phyloP scores from a whole-genome alignment of 2,113 vertebrate species.

The Nestor notabilis region DNA sequence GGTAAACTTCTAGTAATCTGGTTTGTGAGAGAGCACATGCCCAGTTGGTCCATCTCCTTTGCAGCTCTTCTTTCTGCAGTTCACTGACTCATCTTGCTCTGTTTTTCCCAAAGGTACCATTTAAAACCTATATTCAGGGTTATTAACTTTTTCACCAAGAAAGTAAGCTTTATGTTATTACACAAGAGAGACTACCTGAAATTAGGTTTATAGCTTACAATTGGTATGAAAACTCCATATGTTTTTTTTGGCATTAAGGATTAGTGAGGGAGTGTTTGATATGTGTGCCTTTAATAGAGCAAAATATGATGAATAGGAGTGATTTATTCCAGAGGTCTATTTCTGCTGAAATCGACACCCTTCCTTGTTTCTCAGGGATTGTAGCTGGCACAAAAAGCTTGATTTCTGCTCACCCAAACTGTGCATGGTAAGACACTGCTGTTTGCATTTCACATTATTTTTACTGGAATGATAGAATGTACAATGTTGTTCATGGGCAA shows the following conservation, averaged over 20 bases:
- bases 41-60: background rate
- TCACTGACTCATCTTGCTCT: background rate
- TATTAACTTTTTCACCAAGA: constrained; percentile 9
- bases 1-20: background rate
- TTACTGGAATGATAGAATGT: background rate
- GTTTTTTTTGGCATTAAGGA: background rate
- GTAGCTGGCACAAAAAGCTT: background rate
- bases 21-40: background rate
- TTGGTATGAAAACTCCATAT: background rate
- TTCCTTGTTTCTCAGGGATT: background rate
- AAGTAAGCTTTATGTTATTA: constrained; percentile 13
- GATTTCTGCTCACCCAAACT: background rate
- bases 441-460: background rate
- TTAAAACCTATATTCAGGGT: background rate
- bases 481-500: background rate
- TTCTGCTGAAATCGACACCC: background rate
- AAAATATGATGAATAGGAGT: background rate
- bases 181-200: background rate
- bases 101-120: background rate
- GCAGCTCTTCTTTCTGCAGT: background rate
- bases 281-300: background rate
- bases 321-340: background rate
- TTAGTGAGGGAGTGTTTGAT: background rate
- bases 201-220: background rate
- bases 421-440: background rate